A percentile compares a stretch with the other conserved stretches of the same genome.
Conservation (phyloP, 2,113 vertebrate genomes). For the Pluvianellus socialis region DNA sequence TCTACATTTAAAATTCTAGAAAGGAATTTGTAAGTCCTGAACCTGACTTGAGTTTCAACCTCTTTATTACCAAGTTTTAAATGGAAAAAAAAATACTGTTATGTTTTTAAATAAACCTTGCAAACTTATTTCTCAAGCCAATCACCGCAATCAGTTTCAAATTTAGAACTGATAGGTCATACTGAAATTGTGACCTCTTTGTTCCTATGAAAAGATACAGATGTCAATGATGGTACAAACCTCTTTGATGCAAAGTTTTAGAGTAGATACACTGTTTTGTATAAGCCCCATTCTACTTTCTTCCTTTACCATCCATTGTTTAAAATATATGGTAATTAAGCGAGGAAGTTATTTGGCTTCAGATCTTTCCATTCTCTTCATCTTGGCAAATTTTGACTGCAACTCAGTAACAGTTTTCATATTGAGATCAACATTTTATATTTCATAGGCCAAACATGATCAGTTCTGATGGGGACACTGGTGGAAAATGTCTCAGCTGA, state of each 20-base stretch:
- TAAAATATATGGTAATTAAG: fast-evolving
- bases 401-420: not conserved
- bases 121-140: not conserved
- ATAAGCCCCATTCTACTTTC: not conserved
- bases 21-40: not conserved
- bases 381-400: not conserved
- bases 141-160: not conserved
- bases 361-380: not conserved
- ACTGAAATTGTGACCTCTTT: not conserved
- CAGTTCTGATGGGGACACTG: not conserved
- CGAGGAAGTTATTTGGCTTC: not conserved
- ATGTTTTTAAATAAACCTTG: not conserved
- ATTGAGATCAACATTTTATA: not conserved
- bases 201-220: not conserved
- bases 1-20: not conserved
- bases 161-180: not conserved
- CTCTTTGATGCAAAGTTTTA: not conserved
- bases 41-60: not conserved
- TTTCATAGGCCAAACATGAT: not conserved
- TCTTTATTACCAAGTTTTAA: not conserved
- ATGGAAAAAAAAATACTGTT: not conserved
- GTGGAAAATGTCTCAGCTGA: not conserved
- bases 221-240: not conserved
- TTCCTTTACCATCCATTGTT: not conserved
- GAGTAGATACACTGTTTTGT: not conserved